Evolutionary conservation across 2,113 vertebrate species (phyloP), one percentile per base, ranked within the genome.

Genomic region (Aspiorhynchus laticeps): DNA sequence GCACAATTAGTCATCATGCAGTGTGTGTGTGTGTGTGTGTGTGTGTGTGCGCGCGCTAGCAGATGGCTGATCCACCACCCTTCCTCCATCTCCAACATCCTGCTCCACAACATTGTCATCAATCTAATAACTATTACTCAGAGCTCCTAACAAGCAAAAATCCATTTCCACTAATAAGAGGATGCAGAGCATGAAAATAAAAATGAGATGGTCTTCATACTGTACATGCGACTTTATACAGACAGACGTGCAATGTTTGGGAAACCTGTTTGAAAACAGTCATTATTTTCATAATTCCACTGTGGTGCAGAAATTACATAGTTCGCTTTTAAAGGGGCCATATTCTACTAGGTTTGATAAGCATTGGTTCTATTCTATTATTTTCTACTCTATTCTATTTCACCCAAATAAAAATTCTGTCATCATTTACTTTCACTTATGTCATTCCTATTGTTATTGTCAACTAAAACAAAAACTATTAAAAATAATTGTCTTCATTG

Each of bases 1-100:
- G 56, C 17, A 77, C 61, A 46, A 87, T 85, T 84, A 89, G 43
- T 89, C 85, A 84, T 82, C 65, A 76, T 87, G 51, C 33, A 71
- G 73, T 26, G 73, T 43, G 73, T 75, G 73, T 48, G 74, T 77
- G 74, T 76, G 83, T 59, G 46, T 84, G 43, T 69, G 61, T 75
- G 78, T 74, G 51, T 86, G 77, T 74, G 74, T 59, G 65, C 12
- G 38, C 10, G 59, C 38, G 21, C n/a, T 65, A 53, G 38, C 88
- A 89, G 88, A 89, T 89, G 88, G 88, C 69, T 53, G 65, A 36
- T 69, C 80, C 38, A 67, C 59, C 7, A 21, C 83, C 43, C 53
- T 36, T 36, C 88, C 86, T 78, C 78, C 59, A n/a, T 63, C 63
- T 84, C 59, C 59, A 82, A 65, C 78, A 83, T 87, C 41, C 86